Conservation (phyloP, 2,797 vertebrate species). For the Onychomys leucogaster region DNA sequence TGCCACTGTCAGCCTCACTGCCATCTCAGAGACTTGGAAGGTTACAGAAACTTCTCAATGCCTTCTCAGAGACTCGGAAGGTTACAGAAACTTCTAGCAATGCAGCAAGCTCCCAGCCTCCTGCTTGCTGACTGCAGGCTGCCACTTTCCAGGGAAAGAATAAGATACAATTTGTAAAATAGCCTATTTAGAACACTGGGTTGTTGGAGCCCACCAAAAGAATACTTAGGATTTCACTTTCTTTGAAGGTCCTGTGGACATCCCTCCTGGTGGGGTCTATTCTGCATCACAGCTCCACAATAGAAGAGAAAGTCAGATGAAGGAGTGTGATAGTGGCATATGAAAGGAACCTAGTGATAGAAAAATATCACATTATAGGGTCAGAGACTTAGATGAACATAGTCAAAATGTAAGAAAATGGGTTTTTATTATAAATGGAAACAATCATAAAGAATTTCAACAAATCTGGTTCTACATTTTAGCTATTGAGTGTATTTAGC, state of each 20-base stretch:
- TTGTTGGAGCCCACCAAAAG: background rate
- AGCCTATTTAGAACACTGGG: background rate
- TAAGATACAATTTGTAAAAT: background rate
- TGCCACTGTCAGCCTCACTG: background rate
- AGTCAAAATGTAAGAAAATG: background rate
- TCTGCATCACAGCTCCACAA: background rate
- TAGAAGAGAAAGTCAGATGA: background rate
- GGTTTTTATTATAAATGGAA: background rate
- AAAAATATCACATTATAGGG: background rate
- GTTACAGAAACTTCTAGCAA: background rate
- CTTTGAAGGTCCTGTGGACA: background rate
- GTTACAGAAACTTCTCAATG: background rate
- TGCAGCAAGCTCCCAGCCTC: background rate
- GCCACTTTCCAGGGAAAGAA: background rate
- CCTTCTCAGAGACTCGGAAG: background rate
- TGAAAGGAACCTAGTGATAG: background rate
- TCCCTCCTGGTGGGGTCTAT: background rate
- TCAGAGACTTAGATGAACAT: background rate
- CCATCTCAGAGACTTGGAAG: background rate
- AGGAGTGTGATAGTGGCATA: too few relatives aligned
- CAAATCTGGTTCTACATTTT: rapidly evolving
- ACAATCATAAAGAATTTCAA: background rate
- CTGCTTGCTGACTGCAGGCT: background rate
- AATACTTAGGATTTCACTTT: background rate
- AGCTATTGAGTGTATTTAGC: background rate